These are phyloP conservation scores for Anisognathus igniventris DNA, from an alignment of 2,797 vertebrate genomes.

Conservation along the genomic window DNA sequence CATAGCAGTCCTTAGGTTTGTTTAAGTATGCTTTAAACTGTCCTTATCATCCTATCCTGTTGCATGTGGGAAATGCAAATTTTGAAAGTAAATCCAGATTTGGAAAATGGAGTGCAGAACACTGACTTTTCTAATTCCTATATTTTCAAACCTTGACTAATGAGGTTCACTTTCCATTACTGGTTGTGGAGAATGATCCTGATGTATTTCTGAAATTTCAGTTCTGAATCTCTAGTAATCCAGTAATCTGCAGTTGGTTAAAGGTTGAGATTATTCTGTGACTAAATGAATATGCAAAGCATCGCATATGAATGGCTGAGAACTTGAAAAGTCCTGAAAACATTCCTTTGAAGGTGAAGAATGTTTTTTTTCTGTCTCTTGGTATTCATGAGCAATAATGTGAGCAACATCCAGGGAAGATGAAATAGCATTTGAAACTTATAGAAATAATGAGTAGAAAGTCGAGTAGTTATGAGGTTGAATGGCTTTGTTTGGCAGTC, in stretches of 20 bases:
- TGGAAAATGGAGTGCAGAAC: not conserved
- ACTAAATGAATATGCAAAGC: not conserved
- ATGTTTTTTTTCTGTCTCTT: not conserved
- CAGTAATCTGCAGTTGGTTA: not conserved
- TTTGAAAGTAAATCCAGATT: not conserved
- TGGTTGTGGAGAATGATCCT: not conserved
- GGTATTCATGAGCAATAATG: not conserved
- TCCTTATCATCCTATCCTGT: not conserved
- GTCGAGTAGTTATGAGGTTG: not conserved
- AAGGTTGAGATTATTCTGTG: not conserved
- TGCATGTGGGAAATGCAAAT: not conserved
- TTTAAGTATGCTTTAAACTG: not conserved
- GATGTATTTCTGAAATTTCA: not conserved
- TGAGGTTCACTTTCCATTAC: not conserved
- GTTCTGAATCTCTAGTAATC: not conserved
- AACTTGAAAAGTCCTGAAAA: not conserved
- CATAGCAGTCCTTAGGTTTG: not conserved
- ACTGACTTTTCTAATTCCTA: not conserved
- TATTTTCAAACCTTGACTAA: not conserved
- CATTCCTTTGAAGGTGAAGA: not conserved
- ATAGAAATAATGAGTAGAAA: not conserved
- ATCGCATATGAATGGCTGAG: not conserved
- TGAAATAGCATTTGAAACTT: slow-evolving; percentile 9
- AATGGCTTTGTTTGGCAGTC: slow-evolving; percentile 25
- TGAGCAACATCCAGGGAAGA: not conserved